Conservation (phyloP, 2,113 vertebrate species). For the Willisornis vidua region DNA sequence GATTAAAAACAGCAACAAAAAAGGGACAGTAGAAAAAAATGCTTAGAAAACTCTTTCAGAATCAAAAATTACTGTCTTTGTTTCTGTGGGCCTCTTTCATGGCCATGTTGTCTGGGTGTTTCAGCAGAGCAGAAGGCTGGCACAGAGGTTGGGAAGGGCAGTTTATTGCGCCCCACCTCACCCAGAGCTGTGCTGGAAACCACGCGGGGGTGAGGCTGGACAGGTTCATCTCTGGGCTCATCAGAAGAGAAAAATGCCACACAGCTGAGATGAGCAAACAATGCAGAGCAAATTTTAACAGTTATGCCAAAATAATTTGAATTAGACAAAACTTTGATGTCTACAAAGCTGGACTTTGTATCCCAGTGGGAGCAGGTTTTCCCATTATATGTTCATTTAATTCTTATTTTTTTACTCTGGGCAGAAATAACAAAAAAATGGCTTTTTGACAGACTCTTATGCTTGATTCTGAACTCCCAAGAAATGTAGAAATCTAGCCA, state of each 20-base stretch:
- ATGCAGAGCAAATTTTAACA: not conserved
- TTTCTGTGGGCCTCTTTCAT: not conserved
- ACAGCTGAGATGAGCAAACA: not conserved
- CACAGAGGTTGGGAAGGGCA: not conserved
- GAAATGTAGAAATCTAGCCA: not conserved
- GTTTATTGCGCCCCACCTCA: fast-evolving
- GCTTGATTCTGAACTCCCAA: not conserved
- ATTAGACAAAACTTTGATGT: constrained; percentile 9
- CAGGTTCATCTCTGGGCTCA: not conserved
- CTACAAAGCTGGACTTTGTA: not conserved
- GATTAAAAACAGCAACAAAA: not conserved
- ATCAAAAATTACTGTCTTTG: not conserved
- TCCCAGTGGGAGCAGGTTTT: not conserved
- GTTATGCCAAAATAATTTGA: not conserved
- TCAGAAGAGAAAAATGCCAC: not conserved
- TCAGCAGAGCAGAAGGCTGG: not conserved
- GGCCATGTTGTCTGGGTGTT: not conserved
- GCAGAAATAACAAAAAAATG: not conserved
- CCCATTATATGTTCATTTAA: not conserved
- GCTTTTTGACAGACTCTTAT: not conserved
- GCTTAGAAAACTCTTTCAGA: not conserved
- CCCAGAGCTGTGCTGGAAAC: not conserved
- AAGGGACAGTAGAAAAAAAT: not conserved
- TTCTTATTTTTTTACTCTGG: not conserved
- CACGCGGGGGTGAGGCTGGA: not conserved